A percentile compares a stretch with the other conserved stretches of the same genome.
These are phyloP conservation scores for Tribolium madens DNA, from an alignment of 1,140 invertebrate genomes.

Conservation along the genomic window DNA sequence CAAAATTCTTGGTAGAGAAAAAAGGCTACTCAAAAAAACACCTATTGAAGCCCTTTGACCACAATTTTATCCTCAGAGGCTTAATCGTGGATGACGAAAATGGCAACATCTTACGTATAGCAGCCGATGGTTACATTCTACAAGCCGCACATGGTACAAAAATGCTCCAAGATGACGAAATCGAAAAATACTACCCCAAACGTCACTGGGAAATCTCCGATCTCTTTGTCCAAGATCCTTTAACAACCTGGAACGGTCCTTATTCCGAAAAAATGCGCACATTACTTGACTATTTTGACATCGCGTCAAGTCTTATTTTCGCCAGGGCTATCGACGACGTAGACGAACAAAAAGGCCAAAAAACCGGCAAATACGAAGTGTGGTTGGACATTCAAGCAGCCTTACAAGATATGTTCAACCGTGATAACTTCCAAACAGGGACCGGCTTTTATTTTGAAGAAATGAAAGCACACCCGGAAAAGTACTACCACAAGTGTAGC, in stretches of 20 bases:
- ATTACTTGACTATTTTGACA: conserved; percentile 84
- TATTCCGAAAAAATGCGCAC: conserved; percentile 73
- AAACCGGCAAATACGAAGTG: conserved; percentile 68
- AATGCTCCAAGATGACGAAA: conserved; percentile 70
- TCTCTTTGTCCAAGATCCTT: conserved; percentile 69
- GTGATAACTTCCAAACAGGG: conserved; percentile 71
- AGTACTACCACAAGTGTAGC: conserved; percentile 75
- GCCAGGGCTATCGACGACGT: conserved; percentile 79
- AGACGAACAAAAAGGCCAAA: conserved; percentile 69
- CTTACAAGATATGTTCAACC: conserved; percentile 73
- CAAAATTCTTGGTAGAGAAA: conserved; percentile 73
- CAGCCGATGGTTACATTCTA: conserved; percentile 72
- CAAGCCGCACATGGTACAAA: conserved; percentile 79
- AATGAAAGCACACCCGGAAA: conserved; percentile 73
- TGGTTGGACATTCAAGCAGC: conserved; percentile 77
- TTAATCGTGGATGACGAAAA: conserved; percentile 79
- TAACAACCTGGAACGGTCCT: conserved; percentile 74
- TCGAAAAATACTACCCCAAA: conserved; percentile 72
- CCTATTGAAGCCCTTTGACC: conserved; percentile 69
- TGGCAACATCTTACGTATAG: conserved; percentile 80
- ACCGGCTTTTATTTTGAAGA: conserved; percentile 74
- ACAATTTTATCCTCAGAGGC: conserved; percentile 81
- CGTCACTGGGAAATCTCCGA: conserved; percentile 72
- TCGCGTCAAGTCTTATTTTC: conserved; percentile 76
- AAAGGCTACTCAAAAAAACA: conserved; percentile 72